Evolutionary conservation across 1,140 invertebrate genomes (phyloP).

Genomic region (Oryzaephilus surinamensis): DNA sequence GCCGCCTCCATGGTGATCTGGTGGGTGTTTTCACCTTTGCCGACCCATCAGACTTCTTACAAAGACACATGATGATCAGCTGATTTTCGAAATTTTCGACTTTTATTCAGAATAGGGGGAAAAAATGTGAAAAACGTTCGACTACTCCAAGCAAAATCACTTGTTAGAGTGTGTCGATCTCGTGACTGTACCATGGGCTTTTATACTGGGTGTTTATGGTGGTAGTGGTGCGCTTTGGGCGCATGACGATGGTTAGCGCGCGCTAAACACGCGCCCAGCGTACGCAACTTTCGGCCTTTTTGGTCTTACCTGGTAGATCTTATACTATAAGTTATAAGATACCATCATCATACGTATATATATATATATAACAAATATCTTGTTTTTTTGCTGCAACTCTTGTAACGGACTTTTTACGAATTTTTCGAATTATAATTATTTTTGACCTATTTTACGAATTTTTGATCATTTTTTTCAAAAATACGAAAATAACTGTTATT

Average conservation of each 20-base stretch:
- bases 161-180: constrained; percentile 17
- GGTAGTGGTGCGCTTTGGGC: constrained; percentile 2
- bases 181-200: constrained; percentile 14
- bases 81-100: no score
- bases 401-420: constrained; percentile 5
- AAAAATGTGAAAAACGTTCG: no score
- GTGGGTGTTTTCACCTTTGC: constrained; percentile 10
- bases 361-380: no score
- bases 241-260: constrained; percentile 16
- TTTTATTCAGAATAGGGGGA: no score
- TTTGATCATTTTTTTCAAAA: no score
- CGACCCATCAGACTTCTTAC: constrained; percentile 10
- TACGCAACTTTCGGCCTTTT: constrained; percentile 12
- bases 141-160: no score
- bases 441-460: no score
- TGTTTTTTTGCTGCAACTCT: neutral
- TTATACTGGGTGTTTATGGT: constrained; percentile 11
- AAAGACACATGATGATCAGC: constrained; percentile 17
- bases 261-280: constrained; percentile 23
- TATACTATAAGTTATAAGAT: no score
- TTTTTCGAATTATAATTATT: no score
- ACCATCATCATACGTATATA: no score
- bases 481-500: no score
- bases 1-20: constrained; percentile 16
- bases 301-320: no score